Evolutionary conservation across 2,888 invertebrate species (phyloP).

Genomic region (Brachyopa scutellaris): DNA sequence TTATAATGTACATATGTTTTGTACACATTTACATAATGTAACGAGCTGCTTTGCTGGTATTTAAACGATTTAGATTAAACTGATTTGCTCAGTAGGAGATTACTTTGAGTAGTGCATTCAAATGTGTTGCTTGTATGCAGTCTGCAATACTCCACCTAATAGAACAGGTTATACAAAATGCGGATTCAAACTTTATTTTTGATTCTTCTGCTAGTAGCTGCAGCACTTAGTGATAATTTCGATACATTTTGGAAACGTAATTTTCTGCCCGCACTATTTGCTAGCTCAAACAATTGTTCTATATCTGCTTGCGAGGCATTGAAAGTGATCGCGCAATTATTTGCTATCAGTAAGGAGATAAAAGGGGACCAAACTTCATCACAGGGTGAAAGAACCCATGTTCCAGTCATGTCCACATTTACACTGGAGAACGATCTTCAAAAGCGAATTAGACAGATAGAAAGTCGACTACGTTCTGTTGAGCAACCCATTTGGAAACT

Average conservation of each 20-base stretch:
- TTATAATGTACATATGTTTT: not conserved
- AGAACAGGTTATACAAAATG: conserved; percentile 30
- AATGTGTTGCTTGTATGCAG: conserved; percentile 21
- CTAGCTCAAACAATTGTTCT: conserved; percentile 79
- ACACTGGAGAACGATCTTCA: conserved; percentile 75
- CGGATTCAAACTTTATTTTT: not conserved
- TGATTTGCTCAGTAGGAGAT: conserved; percentile 13
- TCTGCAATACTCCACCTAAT: conserved; percentile 9
- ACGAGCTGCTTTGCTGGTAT: no score
- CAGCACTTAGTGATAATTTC: conserved; percentile 68
- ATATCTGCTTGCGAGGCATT: conserved; percentile 82
- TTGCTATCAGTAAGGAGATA: conserved; percentile 75
- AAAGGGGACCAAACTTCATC: conserved; percentile 49
- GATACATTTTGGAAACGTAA: conserved; percentile 77
- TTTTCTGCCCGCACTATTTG: conserved; percentile 75
- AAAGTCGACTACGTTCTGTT: conserved; percentile 84
- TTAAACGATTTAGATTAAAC: no score
- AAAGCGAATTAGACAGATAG: conserved; percentile 82
- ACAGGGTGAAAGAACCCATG: conserved; percentile 7
- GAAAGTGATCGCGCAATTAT: conserved; percentile 79
- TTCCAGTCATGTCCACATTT: conserved; percentile 70
- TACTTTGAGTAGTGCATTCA: conserved; percentile 2
- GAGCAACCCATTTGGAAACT: conserved; percentile 87
- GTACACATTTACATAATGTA: no score
- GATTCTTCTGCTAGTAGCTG: not conserved